These are phyloP conservation scores for Zhuqinia jingwanae DNA, from an alignment of 2,888 invertebrate species.

Conservation along the genomic window DNA sequence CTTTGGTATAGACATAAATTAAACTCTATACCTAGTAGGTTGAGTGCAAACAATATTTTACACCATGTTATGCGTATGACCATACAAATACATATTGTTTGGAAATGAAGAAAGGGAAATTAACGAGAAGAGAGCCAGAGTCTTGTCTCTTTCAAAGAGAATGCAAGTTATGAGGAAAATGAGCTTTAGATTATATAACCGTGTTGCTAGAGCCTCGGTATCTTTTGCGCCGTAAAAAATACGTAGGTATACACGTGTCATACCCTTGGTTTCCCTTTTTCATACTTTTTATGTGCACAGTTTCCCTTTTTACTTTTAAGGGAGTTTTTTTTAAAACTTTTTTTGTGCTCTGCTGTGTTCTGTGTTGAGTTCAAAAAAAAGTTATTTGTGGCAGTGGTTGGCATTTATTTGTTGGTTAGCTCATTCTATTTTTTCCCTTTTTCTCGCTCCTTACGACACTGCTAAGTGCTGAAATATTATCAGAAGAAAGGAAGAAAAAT, in stretches of 20 bases:
- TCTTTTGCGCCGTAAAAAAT: neutral
- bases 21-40: neutral
- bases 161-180: constrained; percentile 46
- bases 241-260: neutral
- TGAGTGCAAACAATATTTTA: neutral
- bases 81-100: neutral
- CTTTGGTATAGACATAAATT: too few species aligned
- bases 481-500: constrained; percentile 72
- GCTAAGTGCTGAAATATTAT: constrained; percentile 71
- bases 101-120: neutral
- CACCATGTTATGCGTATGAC: neutral
- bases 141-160: constrained; percentile 49
- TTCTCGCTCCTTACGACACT: constrained; percentile 23
- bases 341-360: neutral
- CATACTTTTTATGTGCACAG: neutral
- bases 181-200: constrained; percentile 38
- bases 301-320: constrained; percentile 16
- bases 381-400: constrained; percentile 44
- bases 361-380: neutral
- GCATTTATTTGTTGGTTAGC: constrained; percentile 66
- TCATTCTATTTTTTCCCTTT: constrained; percentile 20
- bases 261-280: neutral
- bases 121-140: neutral
- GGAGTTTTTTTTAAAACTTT: neutral
- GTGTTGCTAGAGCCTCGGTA: neutral